Evolutionary conservation across 2,113 vertebrate genomes (phyloP), one percentile per base, ranked within the genome.

Genomic region (Phocoena sinus): DNA sequence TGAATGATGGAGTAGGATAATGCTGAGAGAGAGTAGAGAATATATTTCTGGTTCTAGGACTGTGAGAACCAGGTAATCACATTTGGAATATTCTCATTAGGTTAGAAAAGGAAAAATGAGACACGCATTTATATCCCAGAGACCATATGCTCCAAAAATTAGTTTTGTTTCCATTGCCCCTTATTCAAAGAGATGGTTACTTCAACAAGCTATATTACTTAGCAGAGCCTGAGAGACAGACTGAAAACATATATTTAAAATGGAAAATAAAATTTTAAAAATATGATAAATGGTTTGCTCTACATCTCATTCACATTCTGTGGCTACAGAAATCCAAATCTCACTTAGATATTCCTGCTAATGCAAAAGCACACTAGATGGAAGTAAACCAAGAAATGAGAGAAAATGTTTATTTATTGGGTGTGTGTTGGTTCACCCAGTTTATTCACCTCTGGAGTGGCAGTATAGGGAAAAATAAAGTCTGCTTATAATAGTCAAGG

Each of bases 221-320:
- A 96, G 36, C 31, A 91, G 81, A 85, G 25, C 80, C 71, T 92
- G 47, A 92, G 92, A 97, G 63, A 91, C 41, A 89, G 89, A 25
- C 50, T 79, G 77, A 94, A 95, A 94, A 89, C 53, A 83, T 58
- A 28, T 95, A 94, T 73, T 84, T 94, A 83, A 91, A 89, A 92
- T 20, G 91, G 94, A 86, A 97, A 96, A 91, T 8, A 95, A 74
- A 85, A 41, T 79, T 83, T 87, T 20, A 68, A 95, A 94, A 87
- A 73, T 62, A 33, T n/a, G 76, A 91, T 79, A 85, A 87, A 91
- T 74, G n/a, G 68, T 97, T 96, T 92, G 70, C 25, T 93, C 14
- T 96, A 86, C 20, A 91, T 95, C 70, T 96, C 68, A 79, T 74
- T 98, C 85, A 79, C 58, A 86, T 86, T 79, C 44, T 93, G 36